Evolutionary conservation across 2,797 vertebrate genomes (phyloP), one percentile per base, ranked within the genome.

Genomic region (Cirrhinus molitorella): DNA sequence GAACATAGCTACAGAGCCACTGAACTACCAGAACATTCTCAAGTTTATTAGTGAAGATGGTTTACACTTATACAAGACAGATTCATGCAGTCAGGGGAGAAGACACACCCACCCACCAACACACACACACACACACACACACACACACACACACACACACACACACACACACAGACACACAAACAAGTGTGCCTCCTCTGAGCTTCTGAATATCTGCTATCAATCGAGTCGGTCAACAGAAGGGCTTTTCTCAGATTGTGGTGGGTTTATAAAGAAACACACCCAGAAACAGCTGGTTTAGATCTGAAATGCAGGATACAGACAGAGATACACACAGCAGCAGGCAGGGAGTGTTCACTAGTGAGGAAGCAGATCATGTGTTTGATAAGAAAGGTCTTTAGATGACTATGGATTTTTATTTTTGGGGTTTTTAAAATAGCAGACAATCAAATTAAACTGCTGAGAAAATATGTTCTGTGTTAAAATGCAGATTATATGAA

Each of bases 211-310:
- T 77, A 61, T 63, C 73, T 63, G 57, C 3, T 45, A 49, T 34
- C 43, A 78, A 16, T 65, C n/a, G 13, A n/a, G 59, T 49, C 6
- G 2, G 6, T 45, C 40, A 77, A 45, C 37, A 63, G 74, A 61
- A 61, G 53, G 40, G 53, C 14, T 19, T 19, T 43, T 57, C 34
- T 61, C 73, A 75, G 21, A 75, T 43, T 75, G 55, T 76, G 51
- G n/a, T 34, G 49, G 53, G 53, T 49, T 28, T 31, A 23, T 76
- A 57, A 43, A 63, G 16, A 0, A 61, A 51, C 71, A 78, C 75
- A 63, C 75, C 59, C 59, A 78, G 57, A 34, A 78, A 49, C 75
- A 78, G 59, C 59, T 78, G 74, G 40, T 77, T 63, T 77, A 63
- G 21, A 63, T 63, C 4, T 59, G 73, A 25, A 8, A 21, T 57